Conservation (phyloP, 2,113 vertebrate species). For the Phaethon lepturus region DNA sequence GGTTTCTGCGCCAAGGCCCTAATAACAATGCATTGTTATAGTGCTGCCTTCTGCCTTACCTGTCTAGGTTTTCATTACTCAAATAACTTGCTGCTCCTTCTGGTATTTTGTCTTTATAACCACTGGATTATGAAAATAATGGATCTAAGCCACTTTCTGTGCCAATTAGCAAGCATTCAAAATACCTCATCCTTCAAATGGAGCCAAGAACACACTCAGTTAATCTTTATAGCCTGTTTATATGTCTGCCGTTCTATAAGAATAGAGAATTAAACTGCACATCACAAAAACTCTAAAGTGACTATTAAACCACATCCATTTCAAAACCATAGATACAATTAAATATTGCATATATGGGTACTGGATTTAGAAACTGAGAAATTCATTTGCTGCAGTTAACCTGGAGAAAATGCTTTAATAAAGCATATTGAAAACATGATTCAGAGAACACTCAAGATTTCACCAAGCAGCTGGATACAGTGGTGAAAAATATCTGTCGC, state of each 20-base stretch:
- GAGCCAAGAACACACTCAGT: neutral
- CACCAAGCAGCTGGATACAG: neutral
- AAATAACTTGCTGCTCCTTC: neutral
- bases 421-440: neutral
- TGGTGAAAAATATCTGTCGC: neutral
- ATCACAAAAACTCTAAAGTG: neutral
- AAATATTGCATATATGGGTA: neutral
- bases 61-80: neutral
- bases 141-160: neutral
- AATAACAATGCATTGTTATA: neutral
- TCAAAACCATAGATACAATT: neutral
- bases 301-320: neutral
- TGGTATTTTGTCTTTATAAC: neutral
- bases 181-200: neutral
- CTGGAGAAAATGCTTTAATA: neutral
- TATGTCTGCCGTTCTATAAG: neutral
- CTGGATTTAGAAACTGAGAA: neutral
- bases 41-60: neutral
- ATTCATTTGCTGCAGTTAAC: neutral
- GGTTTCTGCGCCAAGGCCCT: neutral
- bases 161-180: neutral
- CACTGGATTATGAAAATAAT: neutral
- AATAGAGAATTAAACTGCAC: neutral
- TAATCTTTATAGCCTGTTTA: neutral
- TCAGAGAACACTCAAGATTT: neutral